A percentile compares a stretch with the other conserved stretches of the same genome.
Evolutionary conservation across 2,888 invertebrate species (phyloP).

Genomic region (Zeuzera pyrina): DNA sequence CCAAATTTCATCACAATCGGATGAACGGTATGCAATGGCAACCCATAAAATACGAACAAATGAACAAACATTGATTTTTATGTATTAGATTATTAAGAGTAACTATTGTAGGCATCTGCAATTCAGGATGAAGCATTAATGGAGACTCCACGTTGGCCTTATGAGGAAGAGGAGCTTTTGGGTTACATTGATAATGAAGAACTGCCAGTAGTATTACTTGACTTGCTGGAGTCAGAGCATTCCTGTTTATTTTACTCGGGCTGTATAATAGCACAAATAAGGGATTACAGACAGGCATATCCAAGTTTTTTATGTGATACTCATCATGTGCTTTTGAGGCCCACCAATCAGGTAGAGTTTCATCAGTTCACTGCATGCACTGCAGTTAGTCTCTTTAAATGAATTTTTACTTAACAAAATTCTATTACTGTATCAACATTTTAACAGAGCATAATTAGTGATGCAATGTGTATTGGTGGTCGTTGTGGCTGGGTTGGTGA

Average conservation of each 20-base stretch:
- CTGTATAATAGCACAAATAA: constrained; percentile 91
- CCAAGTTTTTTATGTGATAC: constrained; percentile 85
- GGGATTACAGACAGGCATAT: constrained; percentile 89
- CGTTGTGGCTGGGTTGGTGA: constrained; percentile 79
- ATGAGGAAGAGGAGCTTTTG: constrained; percentile 90
- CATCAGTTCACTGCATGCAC: no score
- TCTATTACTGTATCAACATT: not conserved
- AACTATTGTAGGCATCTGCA: constrained; percentile 31
- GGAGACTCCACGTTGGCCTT: constrained; percentile 87
- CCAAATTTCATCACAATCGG: no score
- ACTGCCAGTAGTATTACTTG: constrained; percentile 88
- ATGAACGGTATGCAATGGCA: no score
- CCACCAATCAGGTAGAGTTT: constrained; percentile 91
- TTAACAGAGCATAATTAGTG: constrained; percentile 75
- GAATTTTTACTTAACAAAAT: not conserved
- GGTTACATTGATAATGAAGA: constrained; percentile 93
- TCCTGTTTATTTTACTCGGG: constrained; percentile 92
- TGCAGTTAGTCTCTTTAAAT: not conserved
- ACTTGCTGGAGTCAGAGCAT: constrained; percentile 86
- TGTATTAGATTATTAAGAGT: no score
- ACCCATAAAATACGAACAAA: no score
- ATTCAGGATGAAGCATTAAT: constrained; percentile 77
- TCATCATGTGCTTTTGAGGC: constrained; percentile 89
- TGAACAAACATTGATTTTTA: no score
- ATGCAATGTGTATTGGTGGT: constrained; percentile 74